Percentiles rank a stretch among this genome's conserved stretches.
Evolutionary conservation across 35 echinoderm and acorn worm genomes (phyloP).

Genomic region (Stichopus chloronotus): DNA sequence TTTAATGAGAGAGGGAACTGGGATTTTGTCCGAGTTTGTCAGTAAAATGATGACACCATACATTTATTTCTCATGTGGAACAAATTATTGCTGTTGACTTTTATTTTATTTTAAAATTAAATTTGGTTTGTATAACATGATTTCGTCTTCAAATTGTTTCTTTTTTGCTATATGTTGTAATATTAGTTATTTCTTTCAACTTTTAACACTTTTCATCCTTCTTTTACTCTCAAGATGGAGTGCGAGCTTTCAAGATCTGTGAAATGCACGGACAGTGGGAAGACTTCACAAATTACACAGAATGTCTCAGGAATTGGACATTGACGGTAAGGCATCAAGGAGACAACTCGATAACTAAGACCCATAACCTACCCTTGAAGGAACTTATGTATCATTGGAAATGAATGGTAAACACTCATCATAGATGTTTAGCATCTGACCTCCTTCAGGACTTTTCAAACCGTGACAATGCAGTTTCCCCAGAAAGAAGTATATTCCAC

Average conservation of each 20-base stretch:
- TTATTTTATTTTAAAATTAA: neutral
- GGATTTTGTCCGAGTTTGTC: neutral
- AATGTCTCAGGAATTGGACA: neutral
- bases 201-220: neutral
- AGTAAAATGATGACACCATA: neutral
- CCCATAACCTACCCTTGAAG: neutral
- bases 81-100: neutral
- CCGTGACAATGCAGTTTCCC: neutral
- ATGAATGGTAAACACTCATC: neutral
- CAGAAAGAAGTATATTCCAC: neutral
- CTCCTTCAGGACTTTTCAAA: neutral
- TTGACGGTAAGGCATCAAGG: slow-evolving; percentile 38
- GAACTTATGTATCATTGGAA: neutral
- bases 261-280: slow-evolving; percentile 49
- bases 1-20: neutral
- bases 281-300: slow-evolving; percentile 45
- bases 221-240: neutral
- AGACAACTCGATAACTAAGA: neutral
- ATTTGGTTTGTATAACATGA: no score
- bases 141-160: no score
- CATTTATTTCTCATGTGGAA: neutral
- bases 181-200: no score
- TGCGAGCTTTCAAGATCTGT: slow-evolving; percentile 54
- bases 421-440: neutral
- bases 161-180: no score